phyloP scores from a whole-genome alignment of 2,797 vertebrate genomes.

The Pseudochromis fuscus region DNA sequence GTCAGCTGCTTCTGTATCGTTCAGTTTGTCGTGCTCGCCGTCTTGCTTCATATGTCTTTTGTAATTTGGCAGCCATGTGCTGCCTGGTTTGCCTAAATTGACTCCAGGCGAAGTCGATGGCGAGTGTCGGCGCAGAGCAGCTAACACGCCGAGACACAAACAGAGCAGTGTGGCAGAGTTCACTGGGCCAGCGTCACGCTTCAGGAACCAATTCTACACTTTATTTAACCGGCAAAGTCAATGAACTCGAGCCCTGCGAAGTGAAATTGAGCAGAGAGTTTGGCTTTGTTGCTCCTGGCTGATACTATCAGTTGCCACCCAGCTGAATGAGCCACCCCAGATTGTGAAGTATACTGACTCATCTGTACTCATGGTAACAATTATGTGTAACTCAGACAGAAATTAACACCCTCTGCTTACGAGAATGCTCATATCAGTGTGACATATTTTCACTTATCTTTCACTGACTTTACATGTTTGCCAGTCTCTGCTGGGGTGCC shows the following conservation, averaged over 20 bases:
- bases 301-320: constrained; percentile 41
- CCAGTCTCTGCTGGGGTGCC: constrained; percentile 31
- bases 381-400: constrained; percentile 69
- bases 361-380: constrained; percentile 64
- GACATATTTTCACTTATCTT: constrained; percentile 62
- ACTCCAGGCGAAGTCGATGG: constrained; percentile 39
- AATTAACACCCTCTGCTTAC: constrained; percentile 53
- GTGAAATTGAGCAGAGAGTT: constrained; percentile 67
- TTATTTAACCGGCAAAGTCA: constrained; percentile 63
- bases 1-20: background rate
- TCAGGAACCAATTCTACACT: constrained; percentile 65
- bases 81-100: constrained; percentile 5
- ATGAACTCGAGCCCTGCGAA: constrained; percentile 43
- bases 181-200: constrained; percentile 57
- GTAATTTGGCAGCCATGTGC: constrained; percentile 18
- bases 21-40: background rate
- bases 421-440: constrained; percentile 59
- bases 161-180: constrained; percentile 55
- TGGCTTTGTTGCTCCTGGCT: constrained; percentile 46
- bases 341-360: constrained; percentile 63
- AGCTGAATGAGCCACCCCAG: constrained; percentile 45
- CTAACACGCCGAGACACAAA: constrained; percentile 54
- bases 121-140: constrained; percentile 43
- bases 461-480: constrained; percentile 51
- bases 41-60: background rate